phyloP scores from a whole-genome alignment of 2,888 invertebrate genomes.

The Heliconius cydno region DNA sequence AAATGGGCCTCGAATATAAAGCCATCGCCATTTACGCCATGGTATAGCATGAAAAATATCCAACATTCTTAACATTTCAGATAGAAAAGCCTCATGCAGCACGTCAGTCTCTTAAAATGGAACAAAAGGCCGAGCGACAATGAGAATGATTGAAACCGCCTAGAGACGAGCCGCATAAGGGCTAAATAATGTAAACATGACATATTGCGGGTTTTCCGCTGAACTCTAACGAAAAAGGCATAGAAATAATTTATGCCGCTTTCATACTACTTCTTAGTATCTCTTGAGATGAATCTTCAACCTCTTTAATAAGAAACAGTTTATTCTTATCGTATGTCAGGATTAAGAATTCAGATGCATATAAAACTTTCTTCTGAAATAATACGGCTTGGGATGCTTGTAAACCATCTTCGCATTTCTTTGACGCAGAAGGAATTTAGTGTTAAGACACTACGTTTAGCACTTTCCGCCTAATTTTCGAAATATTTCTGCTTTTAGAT shows the following conservation, averaged over 20 bases:
- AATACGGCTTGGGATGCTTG: not conserved
- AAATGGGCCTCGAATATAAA: not conserved
- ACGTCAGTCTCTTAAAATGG: conserved; percentile 39
- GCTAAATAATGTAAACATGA: conserved; percentile 37
- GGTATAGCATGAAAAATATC: not conserved
- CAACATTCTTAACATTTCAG: conserved; percentile 10
- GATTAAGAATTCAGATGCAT: not conserved
- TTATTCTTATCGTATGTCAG: not conserved
- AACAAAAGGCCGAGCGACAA: conserved; percentile 43
- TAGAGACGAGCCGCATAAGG: conserved; percentile 26
- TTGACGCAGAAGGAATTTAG: too few species aligned
- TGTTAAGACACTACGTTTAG: too few species aligned
- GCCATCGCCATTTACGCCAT: not conserved
- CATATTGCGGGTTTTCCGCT: conserved; percentile 27
- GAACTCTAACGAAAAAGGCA: conserved; percentile 23
- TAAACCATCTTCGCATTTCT: not conserved
- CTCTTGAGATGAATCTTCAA: not conserved
- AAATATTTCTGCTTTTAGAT: too few species aligned
- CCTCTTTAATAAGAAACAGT: not conserved
- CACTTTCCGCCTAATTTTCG: too few species aligned
- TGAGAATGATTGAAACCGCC: conserved; percentile 40
- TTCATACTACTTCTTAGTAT: conserved; percentile 1
- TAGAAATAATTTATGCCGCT: not conserved
- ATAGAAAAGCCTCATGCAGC: conserved; percentile 31
- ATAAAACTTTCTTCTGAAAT: not conserved